phyloP scores from a whole-genome alignment of 1,140 invertebrate genomes.

The Amyelois transitella region DNA sequence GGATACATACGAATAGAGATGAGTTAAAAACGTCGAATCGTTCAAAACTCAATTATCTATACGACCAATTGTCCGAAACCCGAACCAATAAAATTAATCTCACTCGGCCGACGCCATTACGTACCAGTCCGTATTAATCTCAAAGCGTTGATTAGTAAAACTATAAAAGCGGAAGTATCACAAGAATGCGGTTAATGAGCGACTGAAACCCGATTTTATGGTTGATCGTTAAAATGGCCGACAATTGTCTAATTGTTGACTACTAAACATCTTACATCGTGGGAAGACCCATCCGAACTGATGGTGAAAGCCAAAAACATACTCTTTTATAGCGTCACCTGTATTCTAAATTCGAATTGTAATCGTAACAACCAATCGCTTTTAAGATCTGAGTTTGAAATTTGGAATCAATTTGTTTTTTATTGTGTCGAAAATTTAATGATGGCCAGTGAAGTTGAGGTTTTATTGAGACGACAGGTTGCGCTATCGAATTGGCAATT shows the following conservation, averaged over 20 bases:
- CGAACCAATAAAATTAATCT: slow-evolving; percentile 64
- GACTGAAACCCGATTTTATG: slow-evolving; percentile 67
- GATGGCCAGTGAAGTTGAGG: slow-evolving; percentile 1
- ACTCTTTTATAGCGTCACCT: slow-evolving; percentile 58
- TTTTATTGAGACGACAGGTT: slow-evolving; percentile 1
- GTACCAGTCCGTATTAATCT: slow-evolving; percentile 64
- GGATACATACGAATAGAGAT: slow-evolving; percentile 43
- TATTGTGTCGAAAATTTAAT: slow-evolving; percentile 13
- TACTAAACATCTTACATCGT: slow-evolving; percentile 59
- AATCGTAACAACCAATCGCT: slow-evolving; percentile 61
- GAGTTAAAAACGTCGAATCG: slow-evolving; percentile 29
- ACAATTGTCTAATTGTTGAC: slow-evolving; percentile 72
- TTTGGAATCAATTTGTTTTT: slow-evolving; percentile 43
- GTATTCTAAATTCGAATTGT: slow-evolving; percentile 58
- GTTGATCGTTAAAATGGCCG: slow-evolving; percentile 66
- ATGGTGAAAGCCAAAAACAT: slow-evolving; percentile 58
- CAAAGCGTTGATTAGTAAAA: slow-evolving; percentile 71
- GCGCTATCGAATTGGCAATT: background rate
- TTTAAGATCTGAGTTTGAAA: slow-evolving; percentile 49
- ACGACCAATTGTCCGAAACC: slow-evolving; percentile 40
- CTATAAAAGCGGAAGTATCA: slow-evolving; percentile 73
- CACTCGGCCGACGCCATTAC: slow-evolving; percentile 62
- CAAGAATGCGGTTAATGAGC: slow-evolving; percentile 72
- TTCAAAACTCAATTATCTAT: slow-evolving; percentile 48
- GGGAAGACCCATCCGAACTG: slow-evolving; percentile 54